These are phyloP conservation scores for Pocillopora verrucosa DNA, from an alignment of 64 coral and sea anemone species.

Conservation along the genomic window DNA sequence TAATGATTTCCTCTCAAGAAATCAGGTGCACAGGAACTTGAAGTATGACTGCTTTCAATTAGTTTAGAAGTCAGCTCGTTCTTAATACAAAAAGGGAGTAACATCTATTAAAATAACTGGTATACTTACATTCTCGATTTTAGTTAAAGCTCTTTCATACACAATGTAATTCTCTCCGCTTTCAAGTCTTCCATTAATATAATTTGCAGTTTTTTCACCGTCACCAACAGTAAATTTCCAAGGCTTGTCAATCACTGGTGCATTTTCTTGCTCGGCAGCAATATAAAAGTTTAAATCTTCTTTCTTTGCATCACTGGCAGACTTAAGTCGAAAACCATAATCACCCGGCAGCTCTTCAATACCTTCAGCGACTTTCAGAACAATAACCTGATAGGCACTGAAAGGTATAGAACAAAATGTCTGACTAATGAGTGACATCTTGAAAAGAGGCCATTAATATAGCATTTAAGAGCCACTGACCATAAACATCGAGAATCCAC, in stretches of 20 bases:
- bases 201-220: not conserved
- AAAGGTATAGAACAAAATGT: not conserved
- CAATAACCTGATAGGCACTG: conserved; percentile 6
- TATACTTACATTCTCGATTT: not conserved
- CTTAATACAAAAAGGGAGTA: too few species aligned
- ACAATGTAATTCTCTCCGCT: conserved; percentile 15
- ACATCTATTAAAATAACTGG: too few species aligned
- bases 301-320: not conserved
- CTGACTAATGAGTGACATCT: too few species aligned
- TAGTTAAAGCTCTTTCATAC: conserved; percentile 13
- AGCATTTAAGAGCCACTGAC: too few species aligned
- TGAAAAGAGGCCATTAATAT: too few species aligned
- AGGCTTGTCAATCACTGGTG: not conserved
- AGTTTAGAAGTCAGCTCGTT: too few species aligned
- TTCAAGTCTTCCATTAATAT: not conserved
- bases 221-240: conserved; percentile 30
- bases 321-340: not conserved
- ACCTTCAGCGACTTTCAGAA: not conserved
- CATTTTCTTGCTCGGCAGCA: conserved; percentile 7
- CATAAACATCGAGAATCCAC: too few species aligned
- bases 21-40: too few species aligned
- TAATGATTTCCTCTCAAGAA: too few species aligned
- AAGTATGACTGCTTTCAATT: too few species aligned
- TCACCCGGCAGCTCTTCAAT: not conserved
- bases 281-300: not conserved